Evolutionary conservation across 2,797 vertebrate genomes (phyloP), one percentile per base, ranked within the genome.

Genomic region (Phoxinus dragarum): DNA sequence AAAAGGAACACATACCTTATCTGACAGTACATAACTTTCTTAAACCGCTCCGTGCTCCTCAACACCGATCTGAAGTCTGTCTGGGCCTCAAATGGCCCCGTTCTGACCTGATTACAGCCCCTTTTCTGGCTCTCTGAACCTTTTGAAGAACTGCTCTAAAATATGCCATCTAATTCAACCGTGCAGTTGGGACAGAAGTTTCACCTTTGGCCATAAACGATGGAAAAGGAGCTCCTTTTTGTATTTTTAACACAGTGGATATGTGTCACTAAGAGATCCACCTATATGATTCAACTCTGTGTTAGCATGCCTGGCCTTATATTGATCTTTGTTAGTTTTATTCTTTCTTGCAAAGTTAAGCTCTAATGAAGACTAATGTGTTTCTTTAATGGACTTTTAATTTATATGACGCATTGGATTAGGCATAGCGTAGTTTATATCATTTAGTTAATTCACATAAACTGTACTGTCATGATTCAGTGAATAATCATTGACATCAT

Each of bases 1-100:
- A 92, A 93, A 88, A 69, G 84, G 80, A 76, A 84, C 84, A 80
- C 82, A 88, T 90, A 86, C 74, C 84, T 88, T 66, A 86, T 89
- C 88, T 91, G 88, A 85, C 87, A 88, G 83, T 68, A 86, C 64
- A 88, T 86, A 80, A 87, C 81, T 85, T 89, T 91, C 85, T 90
- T 91, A 85, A 92, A 87, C 84, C 82, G 76, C 88, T 84, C 59
- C 66, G 19, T 88, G 84, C 84, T 86, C 52, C 82, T 86, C 12
- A 80, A 86, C 79, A 90, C 90, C 88, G 89, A 91, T 91, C 90
- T 76, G 81, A 90, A 92, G 91, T 91, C 91, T 49, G 74, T 47
- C 34, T 81, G 54, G 75, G 81, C 82, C 85, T 73, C 23, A 52
- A 85, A 81, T 83, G 79, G 86, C 86, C 88, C 69, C 76, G 86